Evolutionary conservation across 1,140 invertebrate genomes (phyloP), one percentile per base, ranked within the genome.

Genomic region (Paraescarpia echinospica): DNA sequence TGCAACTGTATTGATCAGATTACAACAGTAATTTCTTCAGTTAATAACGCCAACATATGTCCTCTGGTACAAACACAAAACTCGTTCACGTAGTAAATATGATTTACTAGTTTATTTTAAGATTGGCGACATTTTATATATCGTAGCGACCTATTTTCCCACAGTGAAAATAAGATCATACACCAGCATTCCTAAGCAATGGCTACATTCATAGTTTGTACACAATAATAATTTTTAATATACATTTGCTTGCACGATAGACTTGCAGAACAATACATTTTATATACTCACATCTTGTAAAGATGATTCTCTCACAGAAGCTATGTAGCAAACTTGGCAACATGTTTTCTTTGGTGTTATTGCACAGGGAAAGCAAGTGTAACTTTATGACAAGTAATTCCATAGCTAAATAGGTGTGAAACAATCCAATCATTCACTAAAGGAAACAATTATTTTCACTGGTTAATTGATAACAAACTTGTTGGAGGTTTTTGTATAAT

Each of bases 221-320:
- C 59, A 77, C 59, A 77, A 77, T 77, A 77, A 77, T 51, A 51
- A 51, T n/a, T n/a, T n/a, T n/a, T n/a, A n/a, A n/a, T n/a, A n/a
- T n/a, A 77, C 59, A 77, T 77, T 77, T 77, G 59, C 59, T 77
- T 77, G 59, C 59, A 77, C 27, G 59, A 77, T 31, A 77, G 8
- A 31, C 59, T 12, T 77, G 59, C 59, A 77, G 59, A 18, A 77
- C 59, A 77, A 77, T 77, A 77, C 59, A 77, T 12, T 77, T 77
- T 22, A 77, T 18, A 77, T 77, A 18, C 22, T 27, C 2, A 77
- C 59, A 77, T 77, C 59, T 77, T 77, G 59, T 27, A 77, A 12
- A 31, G 27, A 77, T 77, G 59, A 18, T 27, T 77, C 2, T 77
- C 59, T 77, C 59, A 51, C 48, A 77, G 59, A 77, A 77, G 59